A percentile compares a stretch with the other conserved stretches of the same genome.
These are phyloP conservation scores for Acropternis orthonyx DNA, from an alignment of 2,797 vertebrate genomes.

Conservation along the genomic window DNA sequence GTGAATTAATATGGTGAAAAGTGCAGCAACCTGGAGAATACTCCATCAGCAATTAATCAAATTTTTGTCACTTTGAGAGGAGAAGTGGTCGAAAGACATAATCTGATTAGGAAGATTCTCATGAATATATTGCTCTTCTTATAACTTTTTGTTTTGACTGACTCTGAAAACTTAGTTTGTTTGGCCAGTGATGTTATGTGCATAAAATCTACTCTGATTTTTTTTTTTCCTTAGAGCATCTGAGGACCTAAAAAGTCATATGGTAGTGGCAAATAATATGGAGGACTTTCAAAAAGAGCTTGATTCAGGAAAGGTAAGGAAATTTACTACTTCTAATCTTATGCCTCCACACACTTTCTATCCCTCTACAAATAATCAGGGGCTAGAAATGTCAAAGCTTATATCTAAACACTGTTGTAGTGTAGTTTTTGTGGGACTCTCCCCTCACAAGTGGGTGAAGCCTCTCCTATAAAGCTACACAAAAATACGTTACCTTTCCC, in stretches of 20 bases:
- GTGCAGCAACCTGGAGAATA: neutral
- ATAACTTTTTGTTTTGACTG: neutral
- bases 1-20: neutral
- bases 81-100: neutral
- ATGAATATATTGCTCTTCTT: neutral
- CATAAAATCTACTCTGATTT: neutral
- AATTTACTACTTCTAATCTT: neutral
- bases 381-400: neutral
- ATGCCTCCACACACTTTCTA: neutral
- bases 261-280: conserved; percentile 89
- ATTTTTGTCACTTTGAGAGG: neutral
- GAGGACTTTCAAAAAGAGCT: conserved; percentile 92
- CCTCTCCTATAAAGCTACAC: neutral
- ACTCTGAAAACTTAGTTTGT: neutral
- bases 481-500: neutral
- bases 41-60: neutral
- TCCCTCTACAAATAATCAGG: neutral
- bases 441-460: neutral
- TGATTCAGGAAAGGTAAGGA: conserved; percentile 89
- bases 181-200: neutral
- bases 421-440: neutral
- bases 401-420: neutral
- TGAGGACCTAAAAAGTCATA: conserved; percentile 86
- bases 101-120: neutral
- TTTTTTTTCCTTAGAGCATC: conserved; percentile 80